phyloP scores from a whole-genome alignment of 1,140 invertebrate genomes.

The Atta texana region DNA sequence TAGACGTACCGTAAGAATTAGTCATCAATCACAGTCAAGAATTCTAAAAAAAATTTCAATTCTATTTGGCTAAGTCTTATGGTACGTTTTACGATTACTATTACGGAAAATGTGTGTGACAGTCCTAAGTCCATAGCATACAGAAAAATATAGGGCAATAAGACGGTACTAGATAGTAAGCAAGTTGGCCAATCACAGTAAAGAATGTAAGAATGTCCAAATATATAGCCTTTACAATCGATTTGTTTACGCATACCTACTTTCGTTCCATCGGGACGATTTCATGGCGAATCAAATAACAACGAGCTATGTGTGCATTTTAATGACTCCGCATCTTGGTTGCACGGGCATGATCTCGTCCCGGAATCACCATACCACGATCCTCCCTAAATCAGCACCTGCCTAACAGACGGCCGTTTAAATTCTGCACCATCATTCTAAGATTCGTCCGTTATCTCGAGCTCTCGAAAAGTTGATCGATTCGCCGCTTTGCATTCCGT shows the following conservation, averaged over 20 bases:
- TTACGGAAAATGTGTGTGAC: no score
- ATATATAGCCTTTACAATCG: neutral
- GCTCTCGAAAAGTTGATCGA: slow-evolving; percentile 27
- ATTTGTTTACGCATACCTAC: neutral
- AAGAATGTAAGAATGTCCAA: no score
- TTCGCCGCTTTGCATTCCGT: slow-evolving; percentile 21
- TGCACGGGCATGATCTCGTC: slow-evolving; percentile 57
- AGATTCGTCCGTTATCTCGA: slow-evolving; percentile 57
- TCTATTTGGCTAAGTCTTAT: no score
- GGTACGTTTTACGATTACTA: no score
- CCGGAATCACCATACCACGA: slow-evolving; percentile 67
- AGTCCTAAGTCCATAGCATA: no score
- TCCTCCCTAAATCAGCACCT: slow-evolving; percentile 83
- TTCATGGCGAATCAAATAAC: slow-evolving; percentile 45
- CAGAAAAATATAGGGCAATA: no score
- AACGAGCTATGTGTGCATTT: slow-evolving; percentile 33
- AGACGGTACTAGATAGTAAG: no score
- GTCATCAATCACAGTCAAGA: no score
- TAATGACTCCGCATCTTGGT: slow-evolving; percentile 67
- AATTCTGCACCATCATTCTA: slow-evolving; percentile 77
- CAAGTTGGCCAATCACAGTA: no score
- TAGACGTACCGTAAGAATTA: no score
- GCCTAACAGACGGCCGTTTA: slow-evolving; percentile 72
- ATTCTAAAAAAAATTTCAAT: no score
- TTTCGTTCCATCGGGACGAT: slow-evolving; percentile 11